phyloP scores from a whole-genome alignment of 2,888 invertebrate species.

The Philaethria dido region DNA sequence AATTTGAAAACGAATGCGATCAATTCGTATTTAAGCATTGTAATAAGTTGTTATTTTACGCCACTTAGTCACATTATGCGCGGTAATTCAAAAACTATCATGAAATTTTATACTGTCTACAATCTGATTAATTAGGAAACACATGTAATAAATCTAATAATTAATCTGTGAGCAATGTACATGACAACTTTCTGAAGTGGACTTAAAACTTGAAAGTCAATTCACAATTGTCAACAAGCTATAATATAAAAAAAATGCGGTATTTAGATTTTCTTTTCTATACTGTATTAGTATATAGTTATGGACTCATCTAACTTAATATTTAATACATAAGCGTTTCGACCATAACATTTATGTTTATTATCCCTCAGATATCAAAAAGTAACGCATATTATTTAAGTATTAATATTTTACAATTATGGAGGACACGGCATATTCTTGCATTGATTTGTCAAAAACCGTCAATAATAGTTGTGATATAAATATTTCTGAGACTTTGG shows the following conservation, averaged over 20 bases:
- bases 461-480: conserved; percentile 56
- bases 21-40: too few relatives aligned
- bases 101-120: too few relatives aligned
- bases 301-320: background rate
- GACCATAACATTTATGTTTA: background rate
- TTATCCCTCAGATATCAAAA: background rate
- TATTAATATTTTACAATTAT: conserved; percentile 10
- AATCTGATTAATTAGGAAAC: too few relatives aligned
- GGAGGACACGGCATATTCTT: conserved; percentile 39
- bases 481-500: conserved; percentile 62
- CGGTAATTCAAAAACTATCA: too few relatives aligned
- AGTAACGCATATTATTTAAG: background rate
- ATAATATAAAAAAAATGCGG: background rate
- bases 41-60: too few relatives aligned
- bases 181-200: background rate
- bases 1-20: too few relatives aligned
- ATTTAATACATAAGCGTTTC: background rate
- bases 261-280: background rate
- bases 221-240: conserved; percentile 3
- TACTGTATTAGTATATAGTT: background rate
- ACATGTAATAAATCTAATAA: background rate
- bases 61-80: too few relatives aligned
- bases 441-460: conserved; percentile 49
- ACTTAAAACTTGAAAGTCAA: background rate
- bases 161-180: background rate